Conservation (phyloP, 2,888 invertebrate species). For the Brachyptera putata region DNA sequence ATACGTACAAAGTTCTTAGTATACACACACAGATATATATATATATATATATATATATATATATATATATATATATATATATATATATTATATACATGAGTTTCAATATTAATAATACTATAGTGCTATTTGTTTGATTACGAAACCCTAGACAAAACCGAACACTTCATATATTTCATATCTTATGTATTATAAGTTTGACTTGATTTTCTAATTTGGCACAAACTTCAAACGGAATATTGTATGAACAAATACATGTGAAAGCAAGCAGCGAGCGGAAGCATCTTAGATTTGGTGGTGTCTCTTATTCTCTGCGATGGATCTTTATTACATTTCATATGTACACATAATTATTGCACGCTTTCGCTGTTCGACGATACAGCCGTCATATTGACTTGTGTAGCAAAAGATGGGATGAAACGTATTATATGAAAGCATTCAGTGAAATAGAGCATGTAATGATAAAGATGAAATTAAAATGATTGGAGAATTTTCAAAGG, state of each 20-base stretch:
- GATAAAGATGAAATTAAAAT: conserved; percentile 18
- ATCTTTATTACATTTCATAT: conserved; percentile 26
- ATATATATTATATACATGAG: too few relatives aligned
- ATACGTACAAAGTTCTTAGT: too few relatives aligned
- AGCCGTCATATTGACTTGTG: neutral
- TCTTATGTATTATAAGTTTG: conserved; percentile 6
- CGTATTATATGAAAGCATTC: conserved; percentile 6
- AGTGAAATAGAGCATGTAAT: conserved; percentile 12
- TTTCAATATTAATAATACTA: conserved; percentile 17
- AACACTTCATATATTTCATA: conserved; percentile 15
- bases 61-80: too few relatives aligned
- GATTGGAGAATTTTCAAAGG: too few relatives aligned
- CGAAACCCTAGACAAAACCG: conserved; percentile 17
- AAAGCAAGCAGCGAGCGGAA: too few relatives aligned
- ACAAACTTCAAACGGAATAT: conserved; percentile 14
- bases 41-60: too few relatives aligned
- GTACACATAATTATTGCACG: conserved; percentile 22
- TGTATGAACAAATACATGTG: conserved; percentile 10
- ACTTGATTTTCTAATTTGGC: conserved; percentile 11
- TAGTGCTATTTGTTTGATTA: conserved; percentile 18
- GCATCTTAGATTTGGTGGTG: conserved; percentile 11
- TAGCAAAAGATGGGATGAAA: neutral
- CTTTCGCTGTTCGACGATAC: neutral
- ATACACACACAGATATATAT: too few relatives aligned
- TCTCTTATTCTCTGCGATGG: neutral